Conservation (phyloP, 2,113 vertebrate genomes). For the Macquaria ambigua region DNA sequence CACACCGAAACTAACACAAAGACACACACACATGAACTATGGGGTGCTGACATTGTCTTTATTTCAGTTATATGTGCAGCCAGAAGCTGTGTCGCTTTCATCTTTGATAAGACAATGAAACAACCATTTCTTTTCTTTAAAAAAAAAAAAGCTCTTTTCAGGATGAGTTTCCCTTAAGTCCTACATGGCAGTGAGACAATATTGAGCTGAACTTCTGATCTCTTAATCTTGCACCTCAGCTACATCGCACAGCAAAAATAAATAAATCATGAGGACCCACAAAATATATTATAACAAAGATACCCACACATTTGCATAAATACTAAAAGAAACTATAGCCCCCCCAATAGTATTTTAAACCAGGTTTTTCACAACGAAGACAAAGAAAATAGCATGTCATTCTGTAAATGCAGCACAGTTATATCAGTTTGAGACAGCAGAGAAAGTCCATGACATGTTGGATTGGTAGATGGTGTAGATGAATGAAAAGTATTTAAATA, state of each 20-base stretch:
- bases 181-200: conserved; percentile 72
- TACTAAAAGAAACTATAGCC: conserved; percentile 61
- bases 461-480: conserved; percentile 22
- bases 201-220: conserved; percentile 48
- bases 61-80: conserved; percentile 73
- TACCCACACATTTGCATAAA: conserved; percentile 60
- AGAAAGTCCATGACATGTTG: conserved; percentile 34
- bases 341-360: conserved; percentile 38
- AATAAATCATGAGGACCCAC: conserved; percentile 61
- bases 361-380: conserved; percentile 60
- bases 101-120: conserved; percentile 64
- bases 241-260: conserved; percentile 77
- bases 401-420: conserved; percentile 63
- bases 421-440: conserved; percentile 30
- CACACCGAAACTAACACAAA: conserved; percentile 28
- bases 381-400: conserved; percentile 42
- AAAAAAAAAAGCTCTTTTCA: conserved; percentile 52
- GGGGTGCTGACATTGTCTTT: conserved; percentile 77
- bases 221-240: conserved; percentile 59
- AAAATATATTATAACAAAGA: conserved; percentile 63
- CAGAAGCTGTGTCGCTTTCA: conserved; percentile 60
- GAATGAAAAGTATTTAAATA: conserved; percentile 25
- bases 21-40: conserved; percentile 41
- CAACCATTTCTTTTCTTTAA: conserved; percentile 46
- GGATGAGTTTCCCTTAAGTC: conserved; percentile 56